Evolutionary conservation across 2,888 invertebrate genomes (phyloP).

Genomic region (Cataglyphis rosenhaueri): DNA sequence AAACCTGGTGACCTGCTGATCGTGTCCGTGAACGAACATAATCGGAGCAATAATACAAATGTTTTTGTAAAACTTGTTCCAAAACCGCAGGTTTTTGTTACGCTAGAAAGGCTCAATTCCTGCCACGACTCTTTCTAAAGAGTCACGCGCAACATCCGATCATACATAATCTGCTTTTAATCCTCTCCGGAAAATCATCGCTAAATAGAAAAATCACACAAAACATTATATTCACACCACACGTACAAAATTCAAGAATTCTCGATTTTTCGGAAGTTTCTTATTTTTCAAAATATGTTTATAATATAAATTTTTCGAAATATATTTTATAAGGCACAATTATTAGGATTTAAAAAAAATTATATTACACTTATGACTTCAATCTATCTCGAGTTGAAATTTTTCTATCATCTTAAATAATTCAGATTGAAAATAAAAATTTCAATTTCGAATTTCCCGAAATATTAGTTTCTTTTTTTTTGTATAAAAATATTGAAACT

Average conservation of each 20-base stretch:
- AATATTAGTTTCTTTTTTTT: too few species aligned
- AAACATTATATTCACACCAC: slow-evolving; percentile 11
- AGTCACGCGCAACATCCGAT: slow-evolving; percentile 61
- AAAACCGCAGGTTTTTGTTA: slow-evolving; percentile 16
- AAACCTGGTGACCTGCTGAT: slow-evolving; percentile 80
- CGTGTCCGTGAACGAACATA: slow-evolving; percentile 70
- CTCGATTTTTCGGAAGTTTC: not conserved
- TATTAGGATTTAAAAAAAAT: not conserved
- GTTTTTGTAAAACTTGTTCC: slow-evolving; percentile 9
- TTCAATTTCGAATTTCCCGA: too few species aligned
- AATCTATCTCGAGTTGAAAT: not conserved
- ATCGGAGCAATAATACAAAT: slow-evolving; percentile 58
- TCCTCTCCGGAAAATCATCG: slow-evolving; percentile 53
- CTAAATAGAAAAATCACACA: slow-evolving; percentile 22
- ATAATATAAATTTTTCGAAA: too few species aligned
- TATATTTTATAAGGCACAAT: not conserved
- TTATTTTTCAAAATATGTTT: too few species aligned
- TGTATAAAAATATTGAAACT: not conserved
- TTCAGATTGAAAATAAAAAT: too few species aligned
- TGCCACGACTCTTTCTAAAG: slow-evolving; percentile 41
- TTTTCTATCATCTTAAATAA: not conserved
- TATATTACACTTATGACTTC: not conserved
- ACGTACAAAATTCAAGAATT: not conserved
- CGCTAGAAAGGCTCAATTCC: slow-evolving; percentile 7
- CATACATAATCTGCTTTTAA: slow-evolving; percentile 70